Evolutionary conservation across 2,888 invertebrate species (phyloP).

Genomic region (Dasysyrphus tricinctus): DNA sequence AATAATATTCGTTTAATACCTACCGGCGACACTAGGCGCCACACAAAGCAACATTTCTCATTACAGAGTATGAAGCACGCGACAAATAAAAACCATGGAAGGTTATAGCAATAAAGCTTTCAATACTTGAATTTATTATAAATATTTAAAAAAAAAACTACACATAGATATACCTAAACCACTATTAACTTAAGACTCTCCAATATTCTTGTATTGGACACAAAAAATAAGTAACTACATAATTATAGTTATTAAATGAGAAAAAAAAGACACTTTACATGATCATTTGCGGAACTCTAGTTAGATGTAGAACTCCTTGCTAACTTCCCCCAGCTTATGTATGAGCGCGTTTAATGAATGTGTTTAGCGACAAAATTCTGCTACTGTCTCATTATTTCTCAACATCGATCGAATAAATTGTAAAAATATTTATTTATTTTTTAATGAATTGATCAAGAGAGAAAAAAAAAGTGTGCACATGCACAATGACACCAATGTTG

Average conservation of each 20-base stretch:
- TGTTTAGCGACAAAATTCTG: constrained; percentile 9
- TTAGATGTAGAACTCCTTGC: constrained; percentile 23
- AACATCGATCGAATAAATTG: constrained; percentile 25
- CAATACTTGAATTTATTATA: constrained; percentile 7
- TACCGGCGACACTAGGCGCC: constrained; percentile 35
- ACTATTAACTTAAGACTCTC: neutral
- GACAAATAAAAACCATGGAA: neutral
- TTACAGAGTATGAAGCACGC: constrained; percentile 2
- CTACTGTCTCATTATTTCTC: constrained; percentile 23
- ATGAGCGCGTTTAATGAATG: neutral
- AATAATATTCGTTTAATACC: constrained; percentile 28
- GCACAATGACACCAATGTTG: constrained; percentile 7
- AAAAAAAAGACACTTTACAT: neutral
- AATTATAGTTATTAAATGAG: constrained; percentile 21
- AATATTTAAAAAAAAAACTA: neutral
- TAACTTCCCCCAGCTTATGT: constrained; percentile 11
- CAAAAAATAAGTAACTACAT: constrained; percentile 5
- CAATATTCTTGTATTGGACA: neutral
- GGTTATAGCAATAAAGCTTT: constrained; percentile 18
- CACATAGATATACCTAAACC: neutral
- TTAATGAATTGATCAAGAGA: neutral
- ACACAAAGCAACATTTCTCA: constrained; percentile 22
- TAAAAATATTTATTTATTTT: neutral
- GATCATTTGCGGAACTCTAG: constrained; percentile 30
- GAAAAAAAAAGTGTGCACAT: neutral